Conservation (phyloP, 1,140 invertebrate genomes). For the Drosophila bifasciata region DNA sequence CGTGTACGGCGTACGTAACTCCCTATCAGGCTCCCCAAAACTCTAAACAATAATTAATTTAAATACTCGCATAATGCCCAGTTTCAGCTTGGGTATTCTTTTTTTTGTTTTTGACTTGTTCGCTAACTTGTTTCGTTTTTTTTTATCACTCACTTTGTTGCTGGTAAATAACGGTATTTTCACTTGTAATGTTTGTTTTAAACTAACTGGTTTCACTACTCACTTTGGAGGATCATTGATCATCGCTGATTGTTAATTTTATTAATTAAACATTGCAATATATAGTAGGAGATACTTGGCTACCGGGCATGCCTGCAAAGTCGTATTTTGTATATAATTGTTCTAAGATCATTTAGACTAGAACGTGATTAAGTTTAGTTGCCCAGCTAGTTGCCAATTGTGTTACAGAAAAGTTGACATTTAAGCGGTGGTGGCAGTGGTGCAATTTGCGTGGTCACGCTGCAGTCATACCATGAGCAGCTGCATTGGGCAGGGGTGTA, state of each 20-base stretch:
- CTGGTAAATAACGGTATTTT: slow-evolving; percentile 21
- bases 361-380: no score
- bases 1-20: no score
- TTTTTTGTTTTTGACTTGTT: slow-evolving; percentile 25
- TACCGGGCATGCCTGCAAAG: no score
- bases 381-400: slow-evolving; percentile 14
- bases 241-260: slow-evolving; percentile 9
- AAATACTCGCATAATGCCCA: slow-evolving; percentile 4
- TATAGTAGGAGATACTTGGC: not conserved
- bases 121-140: slow-evolving; percentile 20
- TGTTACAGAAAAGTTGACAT: slow-evolving; percentile 38
- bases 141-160: slow-evolving; percentile 15
- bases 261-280: not conserved
- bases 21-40: not conserved
- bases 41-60: slow-evolving; percentile 11
- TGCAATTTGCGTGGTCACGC: slow-evolving; percentile 40
- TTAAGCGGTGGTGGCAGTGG: slow-evolving; percentile 15
- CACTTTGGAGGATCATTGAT: not conserved
- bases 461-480: slow-evolving; percentile 31
- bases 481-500: slow-evolving; percentile 10
- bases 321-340: no score
- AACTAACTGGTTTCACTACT: slow-evolving; percentile 23
- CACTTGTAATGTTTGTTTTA: slow-evolving; percentile 14
- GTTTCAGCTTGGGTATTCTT: slow-evolving; percentile 5
- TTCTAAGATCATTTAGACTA: no score